Conservation (phyloP, 2,113 vertebrate genomes). For the Emydura subglobosa region DNA sequence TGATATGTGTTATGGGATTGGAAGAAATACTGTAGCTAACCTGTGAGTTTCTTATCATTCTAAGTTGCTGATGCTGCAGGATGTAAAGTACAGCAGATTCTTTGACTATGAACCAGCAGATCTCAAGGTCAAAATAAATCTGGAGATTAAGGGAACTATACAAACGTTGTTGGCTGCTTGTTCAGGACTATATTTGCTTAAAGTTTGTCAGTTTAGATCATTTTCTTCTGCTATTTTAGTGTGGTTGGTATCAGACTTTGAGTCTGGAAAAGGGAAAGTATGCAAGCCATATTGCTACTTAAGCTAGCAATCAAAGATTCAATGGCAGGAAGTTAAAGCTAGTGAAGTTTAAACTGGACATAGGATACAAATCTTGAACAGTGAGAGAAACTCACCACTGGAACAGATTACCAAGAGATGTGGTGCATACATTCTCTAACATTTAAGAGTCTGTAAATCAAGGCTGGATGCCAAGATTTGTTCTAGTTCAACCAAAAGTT, state of each 20-base stretch:
- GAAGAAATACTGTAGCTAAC: conserved; percentile 52
- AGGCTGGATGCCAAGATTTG: background rate
- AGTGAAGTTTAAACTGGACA: conserved; percentile 4
- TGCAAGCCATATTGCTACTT: background rate
- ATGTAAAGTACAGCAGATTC: conserved; percentile 45
- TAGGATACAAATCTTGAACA: background rate
- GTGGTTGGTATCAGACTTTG: background rate
- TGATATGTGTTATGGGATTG: conserved; percentile 5
- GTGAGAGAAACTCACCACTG: background rate
- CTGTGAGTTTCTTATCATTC: conserved; percentile 77
- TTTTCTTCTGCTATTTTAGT: conserved; percentile 10
- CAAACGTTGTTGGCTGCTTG: background rate
- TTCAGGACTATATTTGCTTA: background rate
- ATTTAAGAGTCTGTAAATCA: background rate
- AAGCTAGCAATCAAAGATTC: background rate
- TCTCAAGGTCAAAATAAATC: conserved; percentile 55
- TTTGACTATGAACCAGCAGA: conserved; percentile 47
- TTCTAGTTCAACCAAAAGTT: background rate
- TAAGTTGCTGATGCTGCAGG: conserved; percentile 62
- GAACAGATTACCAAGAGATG: background rate
- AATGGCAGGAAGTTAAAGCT: background rate
- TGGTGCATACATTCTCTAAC: background rate
- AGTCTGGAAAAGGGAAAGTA: background rate
- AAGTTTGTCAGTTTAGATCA: background rate
- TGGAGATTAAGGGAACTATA: conserved; percentile 17